Evolutionary conservation across 2,113 vertebrate genomes (phyloP).

Genomic region (Pterocles burchelli): DNA sequence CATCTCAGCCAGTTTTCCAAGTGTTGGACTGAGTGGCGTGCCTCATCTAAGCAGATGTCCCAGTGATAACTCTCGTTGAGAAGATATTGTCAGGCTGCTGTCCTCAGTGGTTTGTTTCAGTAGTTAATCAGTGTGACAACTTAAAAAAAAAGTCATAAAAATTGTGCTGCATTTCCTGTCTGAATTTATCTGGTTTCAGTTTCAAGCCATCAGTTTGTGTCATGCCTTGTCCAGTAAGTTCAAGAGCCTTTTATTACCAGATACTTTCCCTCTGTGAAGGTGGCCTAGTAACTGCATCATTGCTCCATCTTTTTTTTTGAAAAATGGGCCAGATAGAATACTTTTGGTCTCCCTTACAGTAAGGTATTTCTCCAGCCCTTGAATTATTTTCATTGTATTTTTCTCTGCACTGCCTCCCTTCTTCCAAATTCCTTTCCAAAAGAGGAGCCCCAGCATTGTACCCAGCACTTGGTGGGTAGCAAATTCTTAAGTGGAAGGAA

Average conservation of each 20-base stretch:
- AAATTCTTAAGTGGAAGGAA: background rate
- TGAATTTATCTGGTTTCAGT: background rate
- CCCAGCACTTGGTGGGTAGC: background rate
- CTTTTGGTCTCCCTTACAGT: background rate
- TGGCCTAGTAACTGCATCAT: background rate
- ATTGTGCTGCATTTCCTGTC: background rate
- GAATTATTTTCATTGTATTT: background rate
- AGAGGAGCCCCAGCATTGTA: accelerated
- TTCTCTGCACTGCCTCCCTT: background rate
- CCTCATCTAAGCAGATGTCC: background rate
- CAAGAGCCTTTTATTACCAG: background rate
- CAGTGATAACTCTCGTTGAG: background rate
- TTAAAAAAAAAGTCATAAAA: background rate
- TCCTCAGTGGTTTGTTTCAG: background rate
- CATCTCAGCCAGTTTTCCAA: background rate
- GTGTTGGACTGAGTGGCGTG: accelerated
- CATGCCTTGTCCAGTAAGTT: background rate
- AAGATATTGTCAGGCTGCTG: background rate
- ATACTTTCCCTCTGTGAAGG: background rate
- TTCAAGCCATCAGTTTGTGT: background rate
- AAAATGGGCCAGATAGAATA: background rate
- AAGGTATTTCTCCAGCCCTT: background rate
- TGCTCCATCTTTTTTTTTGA: background rate
- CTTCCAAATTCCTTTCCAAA: background rate
- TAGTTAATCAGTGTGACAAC: background rate